Conservation (phyloP, 1,140 invertebrate genomes). For the Drosophila arizonae region DNA sequence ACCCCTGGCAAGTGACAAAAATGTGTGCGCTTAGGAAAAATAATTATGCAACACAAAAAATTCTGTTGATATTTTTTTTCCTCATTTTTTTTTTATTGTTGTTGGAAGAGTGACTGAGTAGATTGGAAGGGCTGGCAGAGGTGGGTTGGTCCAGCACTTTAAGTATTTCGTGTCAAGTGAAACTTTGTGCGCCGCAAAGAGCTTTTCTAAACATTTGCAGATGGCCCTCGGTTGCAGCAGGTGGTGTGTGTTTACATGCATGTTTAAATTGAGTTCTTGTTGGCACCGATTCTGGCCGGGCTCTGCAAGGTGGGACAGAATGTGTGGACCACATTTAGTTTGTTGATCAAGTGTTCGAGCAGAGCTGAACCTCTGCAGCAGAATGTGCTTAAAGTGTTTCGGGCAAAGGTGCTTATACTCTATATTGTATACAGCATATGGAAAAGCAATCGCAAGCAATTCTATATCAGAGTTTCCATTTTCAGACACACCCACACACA, state of each 20-base stretch:
- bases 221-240: constrained; percentile 37
- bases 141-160: neutral
- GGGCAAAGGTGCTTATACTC: constrained; percentile 22
- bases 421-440: constrained; percentile 44
- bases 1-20: constrained; percentile 66
- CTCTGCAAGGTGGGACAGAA: neutral
- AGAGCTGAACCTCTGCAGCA: constrained; percentile 7
- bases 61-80: constrained; percentile 12
- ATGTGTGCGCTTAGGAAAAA: constrained; percentile 63
- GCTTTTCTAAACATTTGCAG: constrained; percentile 62
- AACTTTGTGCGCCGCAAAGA: constrained; percentile 63
- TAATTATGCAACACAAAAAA: constrained; percentile 61
- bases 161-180: constrained; percentile 45
- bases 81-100: neutral
- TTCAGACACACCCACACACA: constrained; percentile 3
- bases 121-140: constrained; percentile 21
- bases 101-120: neutral
- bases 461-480: constrained; percentile 58
- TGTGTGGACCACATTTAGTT: constrained; percentile 61
- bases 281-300: constrained; percentile 37
- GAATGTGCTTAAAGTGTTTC: neutral
- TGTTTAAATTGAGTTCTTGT: constrained; percentile 26
- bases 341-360: constrained; percentile 60
- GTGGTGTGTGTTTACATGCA: constrained; percentile 25
- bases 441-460: constrained; percentile 52